Evolutionary conservation across 2,888 invertebrate species (phyloP), one percentile per base, ranked within the genome.

Genomic region (Rosalia funebris): DNA sequence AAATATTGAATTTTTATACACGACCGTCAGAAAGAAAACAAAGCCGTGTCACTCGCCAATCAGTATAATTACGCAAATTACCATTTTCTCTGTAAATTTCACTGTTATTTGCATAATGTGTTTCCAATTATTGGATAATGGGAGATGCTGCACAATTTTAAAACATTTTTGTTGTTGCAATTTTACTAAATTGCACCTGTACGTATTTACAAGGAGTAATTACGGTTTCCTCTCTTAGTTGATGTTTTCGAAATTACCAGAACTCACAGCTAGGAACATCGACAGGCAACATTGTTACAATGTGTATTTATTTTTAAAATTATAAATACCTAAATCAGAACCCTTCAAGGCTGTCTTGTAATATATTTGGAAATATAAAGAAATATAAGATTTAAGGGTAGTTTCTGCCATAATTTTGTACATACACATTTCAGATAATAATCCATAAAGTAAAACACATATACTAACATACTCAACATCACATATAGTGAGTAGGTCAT

Each of bases 71-170:
- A 57, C 47, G 47, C 11, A 52, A 63, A 68, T 68, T 68, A 57
- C 56, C 52, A 45, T 62, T 53, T 42, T 46, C 41, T 31, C 44
- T 46, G 57, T 31, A 62, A 63, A 63, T 62, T 63, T 65, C 58
- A 57, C 62, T 34, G 60, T 65, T 68, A 68, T 68, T 68, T 66
- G 66, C 68, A 68, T 68, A 68, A 66, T 65, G 52, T 58, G 58
- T 57, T 44, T 53, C 36, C 39, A 67, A 68, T 68, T 68, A 60
- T 42, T 57, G 50, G 32, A 46, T 45, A 36, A 41, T 20, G 47
- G 50, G 53, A 52, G 48, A 56, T 44, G 14, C 54, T 60, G 57
- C 36, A 55, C 57, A 46, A 58, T 45, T 63, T 39, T 25, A 44
- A 37, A 16, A 50, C 11, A 11, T 46, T 62, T 62, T 59, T 15